Percentiles rank a stretch among this genome's conserved stretches.
phyloP scores from a whole-genome alignment of 1,140 invertebrate genomes.

The Meloidogyne hapla region DNA sequence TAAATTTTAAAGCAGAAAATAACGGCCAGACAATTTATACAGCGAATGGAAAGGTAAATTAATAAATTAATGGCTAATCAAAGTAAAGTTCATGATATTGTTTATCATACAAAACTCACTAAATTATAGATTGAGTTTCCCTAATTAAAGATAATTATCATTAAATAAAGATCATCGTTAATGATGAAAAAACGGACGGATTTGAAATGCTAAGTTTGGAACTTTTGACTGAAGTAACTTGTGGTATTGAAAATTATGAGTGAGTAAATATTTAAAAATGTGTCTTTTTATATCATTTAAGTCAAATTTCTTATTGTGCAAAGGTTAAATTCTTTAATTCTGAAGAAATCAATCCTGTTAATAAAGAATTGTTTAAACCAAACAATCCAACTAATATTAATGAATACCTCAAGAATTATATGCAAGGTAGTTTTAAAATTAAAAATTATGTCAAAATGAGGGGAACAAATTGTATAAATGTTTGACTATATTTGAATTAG shows the following conservation, averaged over 20 bases:
- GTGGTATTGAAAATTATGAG: conserved; percentile 1
- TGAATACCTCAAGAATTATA: neutral
- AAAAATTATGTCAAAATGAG: neutral
- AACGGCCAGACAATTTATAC: too few species aligned
- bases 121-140: too few species aligned
- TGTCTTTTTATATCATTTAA: too few species aligned
- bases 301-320: neutral
- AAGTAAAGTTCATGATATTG: too few species aligned
- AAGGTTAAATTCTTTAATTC: conserved; percentile 3
- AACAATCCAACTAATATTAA: neutral
- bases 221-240: neutral
- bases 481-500: too few species aligned
- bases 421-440: neutral
- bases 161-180: too few species aligned
- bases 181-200: neutral
- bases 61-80: too few species aligned
- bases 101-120: too few species aligned
- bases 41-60: too few species aligned
- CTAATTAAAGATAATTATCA: too few species aligned
- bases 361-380: neutral
- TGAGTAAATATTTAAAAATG: neutral
- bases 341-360: neutral
- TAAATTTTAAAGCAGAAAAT: too few species aligned
- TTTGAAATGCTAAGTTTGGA: neutral
- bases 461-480: neutral